A percentile compares a stretch with the other conserved stretches of the same genome.
Conservation (phyloP, 2,888 invertebrate genomes). For the Gymnosoma rotundatum region DNA sequence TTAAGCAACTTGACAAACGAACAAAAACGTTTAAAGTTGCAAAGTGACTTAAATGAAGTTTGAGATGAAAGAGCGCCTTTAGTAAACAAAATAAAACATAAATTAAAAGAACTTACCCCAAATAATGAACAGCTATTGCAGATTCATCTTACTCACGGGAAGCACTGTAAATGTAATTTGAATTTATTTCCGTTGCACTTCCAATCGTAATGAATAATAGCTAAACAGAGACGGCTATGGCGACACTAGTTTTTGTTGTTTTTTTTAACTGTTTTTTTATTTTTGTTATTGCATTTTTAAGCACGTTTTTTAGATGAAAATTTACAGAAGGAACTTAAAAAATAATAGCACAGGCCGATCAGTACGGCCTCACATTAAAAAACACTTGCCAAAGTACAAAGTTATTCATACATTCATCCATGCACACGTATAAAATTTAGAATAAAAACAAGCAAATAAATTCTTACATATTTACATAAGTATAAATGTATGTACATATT, state of each 20-base stretch:
- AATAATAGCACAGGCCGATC: too few relatives aligned
- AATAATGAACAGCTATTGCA: neutral
- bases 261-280: conserved; percentile 1
- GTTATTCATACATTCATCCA: too few relatives aligned
- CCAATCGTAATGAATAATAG: conserved; percentile 19
- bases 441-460: neutral
- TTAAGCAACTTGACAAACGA: conserved; percentile 11
- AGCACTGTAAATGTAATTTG: conserved; percentile 4
- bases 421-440: too few relatives aligned
- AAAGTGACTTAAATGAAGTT: conserved; percentile 26
- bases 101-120: conserved; percentile 36
- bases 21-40: conserved; percentile 27
- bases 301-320: conserved; percentile 1
- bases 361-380: too few relatives aligned
- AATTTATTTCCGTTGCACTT: conserved; percentile 32
- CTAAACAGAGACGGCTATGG: neutral
- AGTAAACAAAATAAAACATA: neutral
- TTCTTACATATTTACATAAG: neutral
- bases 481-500: neutral
- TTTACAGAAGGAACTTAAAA: neutral
- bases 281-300: conserved; percentile 3
- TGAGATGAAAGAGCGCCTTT: too few relatives aligned
- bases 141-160: neutral
- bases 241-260: neutral
- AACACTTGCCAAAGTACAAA: too few relatives aligned